A percentile compares a stretch with the other conserved stretches of the same genome.
Conservation (phyloP, 1,140 invertebrate genomes). For the Magallana angulata region DNA sequence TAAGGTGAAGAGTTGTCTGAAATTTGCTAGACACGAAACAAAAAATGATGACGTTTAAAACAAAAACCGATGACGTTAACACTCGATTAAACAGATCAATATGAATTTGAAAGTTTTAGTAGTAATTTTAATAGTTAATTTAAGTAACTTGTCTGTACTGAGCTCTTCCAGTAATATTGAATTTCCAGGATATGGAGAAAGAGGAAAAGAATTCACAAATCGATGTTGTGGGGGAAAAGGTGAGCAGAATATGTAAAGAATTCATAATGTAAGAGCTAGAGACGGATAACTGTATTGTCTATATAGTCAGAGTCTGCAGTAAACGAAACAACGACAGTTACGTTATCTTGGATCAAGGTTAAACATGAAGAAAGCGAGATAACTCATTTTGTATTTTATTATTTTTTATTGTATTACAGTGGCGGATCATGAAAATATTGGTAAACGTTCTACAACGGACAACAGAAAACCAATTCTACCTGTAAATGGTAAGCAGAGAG, state of each 20-base stretch:
- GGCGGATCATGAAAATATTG: neutral
- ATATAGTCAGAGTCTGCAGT: too few relatives aligned
- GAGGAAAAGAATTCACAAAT: neutral
- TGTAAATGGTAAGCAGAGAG: neutral
- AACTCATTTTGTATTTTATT: neutral
- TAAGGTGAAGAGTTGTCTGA: too few relatives aligned
- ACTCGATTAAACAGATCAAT: neutral
- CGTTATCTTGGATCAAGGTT: too few relatives aligned
- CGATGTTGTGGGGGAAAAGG: neutral
- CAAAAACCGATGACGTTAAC: neutral
- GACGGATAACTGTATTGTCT: too few relatives aligned
- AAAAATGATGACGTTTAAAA: neutral
- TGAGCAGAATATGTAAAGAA: too few relatives aligned
- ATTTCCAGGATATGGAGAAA: slow-evolving; percentile 4
- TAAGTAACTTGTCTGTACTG: neutral
- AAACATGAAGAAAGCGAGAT: neutral
- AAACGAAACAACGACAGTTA: too few relatives aligned
- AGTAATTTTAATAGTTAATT: neutral
- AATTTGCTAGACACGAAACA: too few relatives aligned
- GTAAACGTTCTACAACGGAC: neutral
- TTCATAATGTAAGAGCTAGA: too few relatives aligned
- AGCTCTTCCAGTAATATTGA: slow-evolving; percentile 5
- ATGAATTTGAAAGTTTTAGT: neutral
- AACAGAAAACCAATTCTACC: slow-evolving; percentile 5
- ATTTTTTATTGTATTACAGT: neutral